A percentile compares a stretch with the other conserved stretches of the same genome.
Conservation (phyloP, 92 coral and sea anemone species). For the Meandrina meandrites region DNA sequence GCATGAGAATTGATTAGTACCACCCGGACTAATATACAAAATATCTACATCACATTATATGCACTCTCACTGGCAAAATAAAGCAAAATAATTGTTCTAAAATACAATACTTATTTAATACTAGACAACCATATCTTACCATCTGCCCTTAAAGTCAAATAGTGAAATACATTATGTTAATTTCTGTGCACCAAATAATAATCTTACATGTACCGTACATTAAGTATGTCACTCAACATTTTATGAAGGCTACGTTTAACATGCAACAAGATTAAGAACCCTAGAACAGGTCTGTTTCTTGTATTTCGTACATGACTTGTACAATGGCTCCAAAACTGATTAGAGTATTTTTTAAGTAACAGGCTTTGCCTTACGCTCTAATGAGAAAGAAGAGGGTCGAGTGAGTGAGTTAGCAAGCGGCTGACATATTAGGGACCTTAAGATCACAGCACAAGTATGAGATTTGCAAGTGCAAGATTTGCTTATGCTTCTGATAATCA, state of each 20-base stretch:
- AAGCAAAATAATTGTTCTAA: not conserved
- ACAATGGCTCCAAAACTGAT: not conserved
- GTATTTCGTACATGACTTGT: no score
- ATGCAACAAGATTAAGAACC: not conserved
- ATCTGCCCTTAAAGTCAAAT: no score
- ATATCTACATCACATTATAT: not conserved
- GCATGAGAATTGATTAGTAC: not conserved
- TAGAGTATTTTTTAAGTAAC: not conserved
- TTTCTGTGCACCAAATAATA: not conserved
- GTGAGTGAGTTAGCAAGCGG: not conserved
- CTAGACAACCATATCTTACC: not conserved
- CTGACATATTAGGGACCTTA: not conserved
- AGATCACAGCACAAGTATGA: no score
- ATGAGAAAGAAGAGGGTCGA: not conserved
- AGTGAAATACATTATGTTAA: not conserved
- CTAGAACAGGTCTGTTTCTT: not conserved
- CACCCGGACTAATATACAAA: not conserved
- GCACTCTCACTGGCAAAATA: not conserved
- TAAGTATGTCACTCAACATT: not conserved
- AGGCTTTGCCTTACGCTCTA: not conserved
- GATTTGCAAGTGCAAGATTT: no score
- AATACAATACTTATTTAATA: not conserved
- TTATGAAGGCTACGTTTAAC: not conserved
- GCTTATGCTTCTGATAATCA: no score
- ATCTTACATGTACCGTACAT: not conserved